phyloP scores from a whole-genome alignment of 2,113 vertebrate genomes.

The Sander vitreus region DNA sequence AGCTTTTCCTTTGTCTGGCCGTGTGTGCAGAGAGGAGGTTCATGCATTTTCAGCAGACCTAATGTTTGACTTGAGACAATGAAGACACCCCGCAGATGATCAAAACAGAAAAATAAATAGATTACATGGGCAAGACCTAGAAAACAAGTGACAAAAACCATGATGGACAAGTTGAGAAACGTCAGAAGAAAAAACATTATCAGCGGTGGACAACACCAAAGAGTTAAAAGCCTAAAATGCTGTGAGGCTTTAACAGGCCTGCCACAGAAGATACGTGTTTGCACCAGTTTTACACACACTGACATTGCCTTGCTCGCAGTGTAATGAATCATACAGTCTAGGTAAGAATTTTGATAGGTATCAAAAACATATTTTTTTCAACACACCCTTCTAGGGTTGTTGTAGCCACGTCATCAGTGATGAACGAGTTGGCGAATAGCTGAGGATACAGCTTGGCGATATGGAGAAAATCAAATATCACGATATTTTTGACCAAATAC shows the following conservation, averaged over 20 bases:
- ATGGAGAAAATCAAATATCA: no score
- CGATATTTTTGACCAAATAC: no score
- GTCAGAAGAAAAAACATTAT: neutral
- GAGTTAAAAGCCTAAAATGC: neutral
- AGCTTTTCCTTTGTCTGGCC: conserved; percentile 62
- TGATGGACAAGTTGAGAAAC: neutral
- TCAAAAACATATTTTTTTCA: conserved; percentile 9
- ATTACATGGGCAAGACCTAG: conserved; percentile 8
- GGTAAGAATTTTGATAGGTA: neutral
- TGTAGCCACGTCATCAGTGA: neutral
- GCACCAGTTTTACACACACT: conserved; percentile 22
- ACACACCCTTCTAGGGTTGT: neutral
- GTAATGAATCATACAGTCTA: conserved; percentile 26
- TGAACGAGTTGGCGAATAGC: neutral
- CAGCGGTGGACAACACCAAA: neutral
- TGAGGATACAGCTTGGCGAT: neutral
- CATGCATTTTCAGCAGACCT: conserved; percentile 42
- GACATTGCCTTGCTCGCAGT: neutral
- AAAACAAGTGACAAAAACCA: conserved; percentile 4
- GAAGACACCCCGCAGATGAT: conserved; percentile 55
- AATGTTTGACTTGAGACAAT: conserved; percentile 50
- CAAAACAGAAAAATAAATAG: conserved; percentile 25
- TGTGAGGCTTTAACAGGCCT: conserved; percentile 3
- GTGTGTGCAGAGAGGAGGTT: conserved; percentile 43
- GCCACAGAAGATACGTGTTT: conserved; percentile 7